Evolutionary conservation across 2,113 vertebrate species (phyloP).

Genomic region (Erinaceus europaeus): DNA sequence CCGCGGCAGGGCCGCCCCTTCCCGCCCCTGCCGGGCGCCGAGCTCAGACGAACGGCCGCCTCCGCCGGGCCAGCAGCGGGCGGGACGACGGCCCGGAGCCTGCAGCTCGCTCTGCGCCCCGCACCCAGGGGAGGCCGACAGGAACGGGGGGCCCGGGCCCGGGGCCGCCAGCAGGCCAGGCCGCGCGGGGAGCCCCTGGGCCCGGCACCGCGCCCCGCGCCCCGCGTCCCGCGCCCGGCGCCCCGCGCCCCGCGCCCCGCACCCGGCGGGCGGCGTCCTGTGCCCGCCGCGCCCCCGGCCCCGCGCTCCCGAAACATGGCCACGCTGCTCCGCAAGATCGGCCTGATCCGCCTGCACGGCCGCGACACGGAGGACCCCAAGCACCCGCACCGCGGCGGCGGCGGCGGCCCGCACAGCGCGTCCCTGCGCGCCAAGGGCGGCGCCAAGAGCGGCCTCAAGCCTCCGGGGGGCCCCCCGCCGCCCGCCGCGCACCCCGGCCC

Average conservation of each 20-base stretch:
- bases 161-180: constrained; percentile 38
- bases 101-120: too few species aligned
- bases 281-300: background rate
- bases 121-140: too few species aligned
- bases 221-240: background rate
- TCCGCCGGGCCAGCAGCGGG: constrained; percentile 71
- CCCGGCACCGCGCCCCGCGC: background rate
- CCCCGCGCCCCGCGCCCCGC: background rate
- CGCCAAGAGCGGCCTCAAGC: constrained; percentile 88
- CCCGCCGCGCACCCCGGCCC: constrained; percentile 84
- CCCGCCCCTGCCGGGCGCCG: constrained; percentile 39
- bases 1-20: constrained; percentile 45
- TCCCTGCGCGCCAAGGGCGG: constrained; percentile 90
- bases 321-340: constrained; percentile 97
- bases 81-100: constrained; percentile 41
- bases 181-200: constrained; percentile 54
- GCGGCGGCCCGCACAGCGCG: constrained; percentile 89
- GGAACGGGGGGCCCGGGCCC: too few species aligned
- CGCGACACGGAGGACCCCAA: constrained; percentile 98
- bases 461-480: constrained; percentile 81
- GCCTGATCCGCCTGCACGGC: constrained; percentile 96
- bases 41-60: constrained; percentile 58
- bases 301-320: constrained; percentile 86
- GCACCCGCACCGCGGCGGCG: constrained; percentile 88
- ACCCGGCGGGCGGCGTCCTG: background rate